Evolutionary conservation across 1,140 invertebrate species (phyloP).

Genomic region (Drosophila seguyi): DNA sequence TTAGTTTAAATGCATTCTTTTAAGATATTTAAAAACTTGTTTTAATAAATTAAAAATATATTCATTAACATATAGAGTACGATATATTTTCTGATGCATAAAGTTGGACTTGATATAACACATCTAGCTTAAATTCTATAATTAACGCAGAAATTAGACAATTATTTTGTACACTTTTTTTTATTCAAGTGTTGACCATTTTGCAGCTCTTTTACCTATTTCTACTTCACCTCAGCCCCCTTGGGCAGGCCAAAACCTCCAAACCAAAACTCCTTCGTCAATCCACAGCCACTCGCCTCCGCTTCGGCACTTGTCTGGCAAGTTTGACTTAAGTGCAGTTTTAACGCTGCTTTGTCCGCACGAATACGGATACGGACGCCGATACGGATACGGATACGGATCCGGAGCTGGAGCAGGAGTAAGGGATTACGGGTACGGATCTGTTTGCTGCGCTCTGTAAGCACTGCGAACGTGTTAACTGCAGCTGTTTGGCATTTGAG

Average conservation of each 20-base stretch:
- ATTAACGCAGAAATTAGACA: too few relatives aligned
- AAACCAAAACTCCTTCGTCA: constrained; percentile 10
- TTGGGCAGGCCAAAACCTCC: not conserved
- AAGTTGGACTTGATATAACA: not conserved
- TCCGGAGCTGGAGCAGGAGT: constrained; percentile 5
- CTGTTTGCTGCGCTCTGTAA: constrained; percentile 62
- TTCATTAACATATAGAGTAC: not conserved
- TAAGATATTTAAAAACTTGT: too few relatives aligned
- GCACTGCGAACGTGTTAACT: constrained; percentile 75
- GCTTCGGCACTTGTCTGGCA: constrained; percentile 72
- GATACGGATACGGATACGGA: constrained; percentile 18
- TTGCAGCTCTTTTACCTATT: constrained; percentile 1
- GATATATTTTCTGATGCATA: not conserved
- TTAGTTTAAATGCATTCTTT: too few relatives aligned
- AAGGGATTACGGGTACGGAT: constrained; percentile 18
- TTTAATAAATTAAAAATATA: too few relatives aligned
- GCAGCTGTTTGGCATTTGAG: constrained; percentile 81
- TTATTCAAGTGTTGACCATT: not conserved
- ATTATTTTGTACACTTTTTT: not conserved
- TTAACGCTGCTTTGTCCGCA: constrained; percentile 66
- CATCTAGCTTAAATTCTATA: not conserved
- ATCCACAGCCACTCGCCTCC: constrained; percentile 9
- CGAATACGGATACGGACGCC: constrained; percentile 41
- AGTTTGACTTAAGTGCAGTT: constrained; percentile 83
- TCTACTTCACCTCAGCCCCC: constrained; percentile 4